Base-by-base conservation (phyloP, 2,888 invertebrate genomes). In the Drosophila aldrichi region DNA sequence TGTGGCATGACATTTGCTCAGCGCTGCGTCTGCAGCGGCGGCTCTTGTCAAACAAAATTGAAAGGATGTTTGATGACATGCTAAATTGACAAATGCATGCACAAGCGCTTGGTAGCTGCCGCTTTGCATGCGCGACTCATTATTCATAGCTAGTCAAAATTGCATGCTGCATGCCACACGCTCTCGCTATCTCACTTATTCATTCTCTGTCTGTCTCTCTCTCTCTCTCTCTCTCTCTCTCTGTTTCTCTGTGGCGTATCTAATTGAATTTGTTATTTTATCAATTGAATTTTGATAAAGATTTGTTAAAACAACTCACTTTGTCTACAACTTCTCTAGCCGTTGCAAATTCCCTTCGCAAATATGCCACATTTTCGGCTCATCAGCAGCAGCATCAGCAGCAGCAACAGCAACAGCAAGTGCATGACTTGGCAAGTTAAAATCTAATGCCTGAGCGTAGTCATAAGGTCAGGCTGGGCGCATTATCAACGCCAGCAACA, bases 51-150 rank as follows among this genome's bases (percentile, higher is more conserved):
- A 87, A 87, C 77, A 70, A 73, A 78, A 89, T 82, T 75, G 80
- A 90, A 90, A 91, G 91, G 91, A 91, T 91, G 91, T 91, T 91
- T 90, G 88, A 90, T 86, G 82, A 81, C 82, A 92, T 91, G 91
- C 92, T 89, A 90, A 91, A 91, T 91, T 92, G 92, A 82, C 85
- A 87, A 90, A 91, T 91, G 92, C 91, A 90, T 91, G 90, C 90
- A 89, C 90, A 85, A 82, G 71, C 73, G 76, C 65, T 68, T 73
- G 73, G 66, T 52, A 52, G 70, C 71, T 73, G 77, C 69, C 79
- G 76, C 81, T 70, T 49, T 75, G 52, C 58, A 76, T 76, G 70
- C 55, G 70, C 55, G 41, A 44, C 76, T 72, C 81, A 83, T 84
- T 81, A 71, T 86, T 87, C 84, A 89, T 78, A 67, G 82, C 74